Conservation (phyloP, 2,888 invertebrate species). For the Melinaea menophilus region DNA sequence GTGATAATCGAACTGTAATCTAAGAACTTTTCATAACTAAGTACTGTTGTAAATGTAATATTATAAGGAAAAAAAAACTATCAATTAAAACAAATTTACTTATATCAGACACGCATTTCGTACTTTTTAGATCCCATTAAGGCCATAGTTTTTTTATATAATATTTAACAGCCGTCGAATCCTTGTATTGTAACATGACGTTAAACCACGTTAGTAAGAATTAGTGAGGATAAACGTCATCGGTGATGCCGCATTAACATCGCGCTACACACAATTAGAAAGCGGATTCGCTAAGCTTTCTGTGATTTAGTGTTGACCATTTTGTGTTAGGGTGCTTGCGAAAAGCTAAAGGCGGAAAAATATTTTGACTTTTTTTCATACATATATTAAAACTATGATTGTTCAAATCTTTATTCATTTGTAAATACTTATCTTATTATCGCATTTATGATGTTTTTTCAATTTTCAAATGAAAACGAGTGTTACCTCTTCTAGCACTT, state of each 20-base stretch:
- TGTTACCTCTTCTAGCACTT: background rate
- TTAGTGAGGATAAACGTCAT: background rate
- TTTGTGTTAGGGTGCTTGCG: slow-evolving; percentile 4
- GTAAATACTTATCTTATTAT: background rate
- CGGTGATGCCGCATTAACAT: slow-evolving; percentile 17
- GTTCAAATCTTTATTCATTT: background rate
- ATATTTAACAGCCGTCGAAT: no score
- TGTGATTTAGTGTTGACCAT: slow-evolving; percentile 26
- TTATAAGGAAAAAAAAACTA: no score
- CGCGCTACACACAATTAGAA: slow-evolving; percentile 43
- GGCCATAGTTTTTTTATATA: no score
- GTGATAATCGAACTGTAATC: no score
- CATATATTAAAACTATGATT: no score
- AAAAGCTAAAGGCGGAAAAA: background rate
- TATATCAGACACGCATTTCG: no score
- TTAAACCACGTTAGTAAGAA: background rate
- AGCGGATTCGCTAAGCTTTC: slow-evolving; percentile 39
- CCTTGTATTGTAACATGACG: background rate
- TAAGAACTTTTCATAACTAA: no score
- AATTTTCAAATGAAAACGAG: no score
- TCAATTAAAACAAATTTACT: no score
- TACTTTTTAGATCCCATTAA: no score
- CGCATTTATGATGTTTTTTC: no score
- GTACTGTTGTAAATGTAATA: no score
- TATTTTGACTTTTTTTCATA: background rate